Evolutionary conservation across 2,113 vertebrate genomes (phyloP).

Genomic region (Xiphophorus couchianus): DNA sequence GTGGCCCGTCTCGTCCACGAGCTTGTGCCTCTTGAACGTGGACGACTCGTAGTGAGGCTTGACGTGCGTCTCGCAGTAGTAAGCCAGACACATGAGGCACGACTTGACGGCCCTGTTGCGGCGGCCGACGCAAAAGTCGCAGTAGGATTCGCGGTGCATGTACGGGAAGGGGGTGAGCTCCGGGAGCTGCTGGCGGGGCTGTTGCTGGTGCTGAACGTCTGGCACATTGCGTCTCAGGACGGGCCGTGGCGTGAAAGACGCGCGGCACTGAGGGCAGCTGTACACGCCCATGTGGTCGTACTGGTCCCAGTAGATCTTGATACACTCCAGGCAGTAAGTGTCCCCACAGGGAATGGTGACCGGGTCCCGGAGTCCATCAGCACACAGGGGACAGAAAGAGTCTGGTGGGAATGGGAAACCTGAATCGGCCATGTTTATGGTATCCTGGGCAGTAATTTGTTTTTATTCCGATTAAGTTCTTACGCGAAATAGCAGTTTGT

Average conservation of each 20-base stretch:
- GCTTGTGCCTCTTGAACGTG: conserved; percentile 80
- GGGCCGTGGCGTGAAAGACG: conserved; percentile 80
- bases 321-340: conserved; percentile 81
- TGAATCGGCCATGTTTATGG: conserved; percentile 72
- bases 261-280: conserved; percentile 77
- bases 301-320: conserved; percentile 84
- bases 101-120: conserved; percentile 81
- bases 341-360: conserved; percentile 82
- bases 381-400: conserved; percentile 72
- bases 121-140: conserved; percentile 82
- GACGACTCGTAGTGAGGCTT: conserved; percentile 83
- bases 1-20: conserved; percentile 78
- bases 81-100: conserved; percentile 80
- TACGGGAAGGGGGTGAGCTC: conserved; percentile 64
- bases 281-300: conserved; percentile 80
- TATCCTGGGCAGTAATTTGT: background rate
- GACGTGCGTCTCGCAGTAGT: conserved; percentile 84
- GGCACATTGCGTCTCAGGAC: conserved; percentile 70
- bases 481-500: background rate
- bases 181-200: conserved; percentile 48
- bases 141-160: conserved; percentile 72
- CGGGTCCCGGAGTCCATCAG: conserved; percentile 66
- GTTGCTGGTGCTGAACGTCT: conserved; percentile 52
- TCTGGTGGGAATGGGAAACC: conserved; percentile 66
- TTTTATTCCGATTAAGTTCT: background rate